Percentiles rank a stretch among this genome's conserved stretches.
Evolutionary conservation across 1,140 invertebrate species (phyloP).

Genomic region (Drosophila equinoxialis): DNA sequence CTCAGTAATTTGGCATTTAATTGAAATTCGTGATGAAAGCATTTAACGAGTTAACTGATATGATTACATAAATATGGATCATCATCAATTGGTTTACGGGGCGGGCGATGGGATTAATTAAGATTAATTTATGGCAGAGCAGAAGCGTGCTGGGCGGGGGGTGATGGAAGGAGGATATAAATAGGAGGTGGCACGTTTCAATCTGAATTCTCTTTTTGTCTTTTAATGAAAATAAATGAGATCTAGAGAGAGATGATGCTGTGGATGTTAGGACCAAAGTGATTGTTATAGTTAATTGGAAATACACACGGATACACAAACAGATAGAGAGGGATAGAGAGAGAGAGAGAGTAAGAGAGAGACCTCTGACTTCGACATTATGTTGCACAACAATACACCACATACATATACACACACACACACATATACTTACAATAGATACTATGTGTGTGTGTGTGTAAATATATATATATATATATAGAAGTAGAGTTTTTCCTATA

Average conservation of each 20-base stretch:
- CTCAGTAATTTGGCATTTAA: constrained; percentile 31
- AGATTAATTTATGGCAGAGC: constrained; percentile 4
- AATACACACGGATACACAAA: constrained; percentile 28
- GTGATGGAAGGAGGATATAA: not conserved
- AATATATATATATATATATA: constrained; percentile 7
- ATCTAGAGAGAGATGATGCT: constrained; percentile 4
- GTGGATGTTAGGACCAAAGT: not conserved
- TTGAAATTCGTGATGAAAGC: constrained; percentile 20
- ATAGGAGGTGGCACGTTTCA: constrained; percentile 15
- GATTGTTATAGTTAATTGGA: constrained; percentile 65
- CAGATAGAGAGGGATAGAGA: not conserved
- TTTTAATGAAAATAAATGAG: constrained; percentile 15
- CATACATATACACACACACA: not conserved
- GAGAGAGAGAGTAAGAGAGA: too few relatives aligned
- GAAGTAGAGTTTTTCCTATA: constrained; percentile 38
- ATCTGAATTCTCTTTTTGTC: constrained; percentile 36
- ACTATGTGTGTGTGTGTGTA: not conserved
- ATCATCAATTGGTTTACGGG: constrained; percentile 5
- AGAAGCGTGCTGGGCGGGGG: not conserved
- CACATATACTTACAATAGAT: not conserved
- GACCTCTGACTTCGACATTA: constrained; percentile 55
- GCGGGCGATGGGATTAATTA: constrained; percentile 7
- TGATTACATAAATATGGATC: constrained; percentile 10
- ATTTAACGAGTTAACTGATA: constrained; percentile 10
- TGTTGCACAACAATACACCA: constrained; percentile 64